Evolutionary conservation across 2,797 vertebrate species (phyloP).

Genomic region (Brachyalestes nurse): DNA sequence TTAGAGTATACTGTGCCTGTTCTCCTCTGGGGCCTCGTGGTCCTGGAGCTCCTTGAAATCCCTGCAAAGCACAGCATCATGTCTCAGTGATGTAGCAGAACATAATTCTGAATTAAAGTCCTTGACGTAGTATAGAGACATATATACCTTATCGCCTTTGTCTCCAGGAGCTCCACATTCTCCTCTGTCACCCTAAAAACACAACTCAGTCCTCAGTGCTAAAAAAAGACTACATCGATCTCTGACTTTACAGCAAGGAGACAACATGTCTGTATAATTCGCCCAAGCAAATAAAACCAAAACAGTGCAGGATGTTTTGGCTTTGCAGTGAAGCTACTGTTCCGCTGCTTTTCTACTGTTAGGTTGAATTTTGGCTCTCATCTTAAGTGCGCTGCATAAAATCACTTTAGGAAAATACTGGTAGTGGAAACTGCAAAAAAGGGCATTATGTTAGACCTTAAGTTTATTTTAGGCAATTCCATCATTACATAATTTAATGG

Average conservation of each 20-base stretch:
- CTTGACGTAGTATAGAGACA: not conserved
- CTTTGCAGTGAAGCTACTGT: not conserved
- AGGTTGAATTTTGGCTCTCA: not conserved
- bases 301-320: not conserved
- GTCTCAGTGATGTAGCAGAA: not conserved
- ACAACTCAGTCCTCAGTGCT: constrained; percentile 7
- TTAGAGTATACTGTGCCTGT: constrained; percentile 69
- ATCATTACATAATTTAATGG: too few relatives aligned
- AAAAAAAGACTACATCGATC: not conserved
- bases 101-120: too few relatives aligned
- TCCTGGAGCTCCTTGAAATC: constrained; percentile 78
- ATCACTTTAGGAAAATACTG: too few relatives aligned
- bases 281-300: not conserved
- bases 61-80: constrained; percentile 68
- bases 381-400: too few relatives aligned
- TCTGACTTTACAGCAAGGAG: not conserved
- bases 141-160: constrained; percentile 86
- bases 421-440: too few relatives aligned
- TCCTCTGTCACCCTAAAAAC: constrained; percentile 83
- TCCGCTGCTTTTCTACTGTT: not conserved
- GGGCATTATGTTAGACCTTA: too few relatives aligned
- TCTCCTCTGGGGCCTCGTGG: constrained; percentile 76
- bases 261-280: not conserved
- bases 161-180: constrained; percentile 85
- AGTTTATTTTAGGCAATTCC: too few relatives aligned